A percentile compares a stretch with the other conserved stretches of the same genome.
phyloP scores from a whole-genome alignment of 2,797 vertebrate species.

The Myioborus miniatus region DNA sequence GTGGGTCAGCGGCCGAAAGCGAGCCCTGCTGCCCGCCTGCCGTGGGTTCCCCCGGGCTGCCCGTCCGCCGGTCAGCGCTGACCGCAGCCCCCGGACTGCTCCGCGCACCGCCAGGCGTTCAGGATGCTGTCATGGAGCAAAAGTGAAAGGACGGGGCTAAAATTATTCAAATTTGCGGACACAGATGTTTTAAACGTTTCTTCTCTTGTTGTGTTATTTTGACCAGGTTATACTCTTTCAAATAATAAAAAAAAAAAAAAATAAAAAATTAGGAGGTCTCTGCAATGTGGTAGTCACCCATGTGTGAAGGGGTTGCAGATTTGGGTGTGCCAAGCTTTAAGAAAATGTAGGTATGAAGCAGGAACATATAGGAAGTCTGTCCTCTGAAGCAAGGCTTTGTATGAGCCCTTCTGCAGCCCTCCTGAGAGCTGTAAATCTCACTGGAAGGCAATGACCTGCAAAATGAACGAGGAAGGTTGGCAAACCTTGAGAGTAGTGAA shows the following conservation, averaged over 20 bases:
- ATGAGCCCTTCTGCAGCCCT: background rate
- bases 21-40: background rate
- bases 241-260: no score
- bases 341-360: background rate
- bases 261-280: background rate
- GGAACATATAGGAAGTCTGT: background rate
- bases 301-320: background rate
- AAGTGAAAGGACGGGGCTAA: background rate
- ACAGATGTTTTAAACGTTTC: background rate
- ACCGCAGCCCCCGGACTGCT: no score
- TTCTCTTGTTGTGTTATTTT: background rate
- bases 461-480: fast-evolving
- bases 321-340: background rate
- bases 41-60: background rate
- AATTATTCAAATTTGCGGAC: background rate
- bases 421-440: background rate
- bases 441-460: fast-evolving
- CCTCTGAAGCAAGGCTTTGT: background rate
- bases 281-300: background rate
- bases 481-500: background rate
- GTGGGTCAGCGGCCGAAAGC: background rate
- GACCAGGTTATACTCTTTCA: fast-evolving
- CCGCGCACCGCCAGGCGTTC: fast-evolving
- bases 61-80: background rate
- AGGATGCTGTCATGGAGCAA: background rate